These are phyloP conservation scores for Spatula versicolor DNA, from an alignment of 2,797 vertebrate species.

Conservation along the genomic window DNA sequence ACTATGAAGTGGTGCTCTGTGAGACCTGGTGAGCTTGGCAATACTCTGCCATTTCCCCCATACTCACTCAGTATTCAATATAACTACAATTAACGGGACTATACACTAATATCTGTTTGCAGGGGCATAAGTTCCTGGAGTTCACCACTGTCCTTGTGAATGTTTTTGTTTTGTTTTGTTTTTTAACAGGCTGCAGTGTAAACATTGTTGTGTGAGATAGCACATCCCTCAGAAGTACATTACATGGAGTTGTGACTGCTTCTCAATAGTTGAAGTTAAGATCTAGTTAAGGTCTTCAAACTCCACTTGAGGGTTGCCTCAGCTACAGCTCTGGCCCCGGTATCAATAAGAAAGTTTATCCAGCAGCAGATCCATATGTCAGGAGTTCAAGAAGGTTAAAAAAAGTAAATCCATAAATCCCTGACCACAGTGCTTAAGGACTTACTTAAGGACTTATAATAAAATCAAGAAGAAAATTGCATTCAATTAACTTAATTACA, in stretches of 20 bases:
- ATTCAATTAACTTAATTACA: background rate
- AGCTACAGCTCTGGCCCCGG: background rate
- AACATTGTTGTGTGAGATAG: background rate
- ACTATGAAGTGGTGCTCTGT: background rate
- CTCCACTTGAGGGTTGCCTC: background rate
- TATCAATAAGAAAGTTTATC: background rate
- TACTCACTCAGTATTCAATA: background rate
- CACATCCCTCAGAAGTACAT: background rate
- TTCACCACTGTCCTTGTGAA: background rate
- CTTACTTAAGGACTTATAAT: background rate
- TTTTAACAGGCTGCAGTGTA: background rate
- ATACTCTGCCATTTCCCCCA: background rate
- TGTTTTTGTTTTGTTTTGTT: background rate
- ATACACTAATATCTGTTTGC: background rate
- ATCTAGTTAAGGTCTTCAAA: background rate
- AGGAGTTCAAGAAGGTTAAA: background rate
- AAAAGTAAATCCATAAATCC: constrained; percentile 62
- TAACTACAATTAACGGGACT: background rate
- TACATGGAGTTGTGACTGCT: background rate
- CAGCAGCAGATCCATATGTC: background rate
- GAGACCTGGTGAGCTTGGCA: background rate
- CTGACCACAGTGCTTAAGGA: background rate
- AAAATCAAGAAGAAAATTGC: background rate
- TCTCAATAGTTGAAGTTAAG: background rate
- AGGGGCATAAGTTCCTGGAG: background rate